These are phyloP conservation scores for Lytechinus variegatus DNA, from an alignment of 35 echinoderm and acorn worm species.

Conservation along the genomic window DNA sequence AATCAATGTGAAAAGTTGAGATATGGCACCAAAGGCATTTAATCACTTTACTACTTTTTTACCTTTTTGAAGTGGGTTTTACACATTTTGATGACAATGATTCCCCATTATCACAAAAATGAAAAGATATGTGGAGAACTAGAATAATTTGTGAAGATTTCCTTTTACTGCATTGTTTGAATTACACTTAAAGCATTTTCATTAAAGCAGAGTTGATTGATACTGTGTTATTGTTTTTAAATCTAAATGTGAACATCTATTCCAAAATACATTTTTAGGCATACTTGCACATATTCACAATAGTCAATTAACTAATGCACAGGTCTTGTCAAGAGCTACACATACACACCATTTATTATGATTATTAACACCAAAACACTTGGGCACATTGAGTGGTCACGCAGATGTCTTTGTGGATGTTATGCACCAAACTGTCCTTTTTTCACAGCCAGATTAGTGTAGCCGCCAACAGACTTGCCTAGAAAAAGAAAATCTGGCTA, in stretches of 20 bases:
- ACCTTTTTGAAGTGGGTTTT: neutral
- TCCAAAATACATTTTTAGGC: neutral
- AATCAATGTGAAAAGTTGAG: neutral
- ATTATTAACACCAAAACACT: slow-evolving; percentile 13
- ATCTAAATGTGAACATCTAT: neutral
- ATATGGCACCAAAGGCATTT: neutral
- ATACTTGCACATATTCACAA: neutral
- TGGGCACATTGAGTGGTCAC: neutral
- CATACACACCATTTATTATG: neutral
- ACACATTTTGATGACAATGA: neutral
- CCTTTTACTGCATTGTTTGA: neutral
- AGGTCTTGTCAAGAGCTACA: neutral
- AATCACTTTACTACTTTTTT: neutral
- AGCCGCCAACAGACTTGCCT: slow-evolving; percentile 48
- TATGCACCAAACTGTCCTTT: neutral
- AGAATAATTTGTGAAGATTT: neutral
- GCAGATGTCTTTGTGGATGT: neutral
- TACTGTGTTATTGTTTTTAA: neutral
- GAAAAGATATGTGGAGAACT: neutral
- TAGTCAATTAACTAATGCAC: neutral
- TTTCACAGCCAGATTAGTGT: slow-evolving; percentile 30
- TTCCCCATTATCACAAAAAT: neutral
- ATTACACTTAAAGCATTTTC: neutral
- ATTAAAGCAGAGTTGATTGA: neutral
- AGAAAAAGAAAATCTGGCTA: slow-evolving; percentile 37